Evolutionary conservation across 2,797 vertebrate species (phyloP).

Genomic region (Spheniscus humboldti): DNA sequence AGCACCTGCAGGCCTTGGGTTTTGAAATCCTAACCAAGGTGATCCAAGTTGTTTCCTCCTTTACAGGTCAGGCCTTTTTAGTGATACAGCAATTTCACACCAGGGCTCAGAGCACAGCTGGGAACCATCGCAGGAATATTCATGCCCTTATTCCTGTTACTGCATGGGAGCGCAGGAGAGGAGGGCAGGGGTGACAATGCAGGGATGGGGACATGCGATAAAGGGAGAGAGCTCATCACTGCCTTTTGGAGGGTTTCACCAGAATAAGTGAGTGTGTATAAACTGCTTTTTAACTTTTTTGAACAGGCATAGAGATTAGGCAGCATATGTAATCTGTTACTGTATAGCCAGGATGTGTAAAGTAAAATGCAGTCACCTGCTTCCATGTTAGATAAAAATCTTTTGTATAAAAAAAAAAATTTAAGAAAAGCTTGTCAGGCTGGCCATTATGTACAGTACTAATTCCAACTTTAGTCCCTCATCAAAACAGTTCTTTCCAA

Average conservation of each 20-base stretch:
- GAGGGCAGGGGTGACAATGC: not conserved
- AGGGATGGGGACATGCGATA: not conserved
- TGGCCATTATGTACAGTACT: not conserved
- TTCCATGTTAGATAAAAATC: not conserved
- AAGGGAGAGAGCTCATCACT: not conserved
- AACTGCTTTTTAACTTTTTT: not conserved
- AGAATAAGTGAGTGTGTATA: not conserved
- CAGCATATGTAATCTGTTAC: not conserved
- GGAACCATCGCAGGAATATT: not conserved
- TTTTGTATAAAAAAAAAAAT: not conserved
- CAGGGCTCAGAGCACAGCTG: not conserved
- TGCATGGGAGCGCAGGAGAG: not conserved
- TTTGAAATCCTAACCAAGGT: not conserved
- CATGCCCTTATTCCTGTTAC: not conserved
- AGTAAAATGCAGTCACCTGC: not conserved
- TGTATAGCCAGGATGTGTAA: not conserved
- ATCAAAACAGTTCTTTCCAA: not conserved
- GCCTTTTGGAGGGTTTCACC: not conserved
- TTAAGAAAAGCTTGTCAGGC: not conserved
- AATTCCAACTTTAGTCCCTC: not conserved
- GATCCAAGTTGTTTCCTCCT: not conserved
- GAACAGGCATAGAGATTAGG: not conserved
- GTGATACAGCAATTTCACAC: not conserved
- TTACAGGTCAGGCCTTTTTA: not conserved
- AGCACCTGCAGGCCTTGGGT: not conserved